Evolutionary conservation across 2,797 vertebrate species (phyloP), one percentile per base, ranked within the genome.

Genomic region (Melanotaenia parkinsoni): DNA sequence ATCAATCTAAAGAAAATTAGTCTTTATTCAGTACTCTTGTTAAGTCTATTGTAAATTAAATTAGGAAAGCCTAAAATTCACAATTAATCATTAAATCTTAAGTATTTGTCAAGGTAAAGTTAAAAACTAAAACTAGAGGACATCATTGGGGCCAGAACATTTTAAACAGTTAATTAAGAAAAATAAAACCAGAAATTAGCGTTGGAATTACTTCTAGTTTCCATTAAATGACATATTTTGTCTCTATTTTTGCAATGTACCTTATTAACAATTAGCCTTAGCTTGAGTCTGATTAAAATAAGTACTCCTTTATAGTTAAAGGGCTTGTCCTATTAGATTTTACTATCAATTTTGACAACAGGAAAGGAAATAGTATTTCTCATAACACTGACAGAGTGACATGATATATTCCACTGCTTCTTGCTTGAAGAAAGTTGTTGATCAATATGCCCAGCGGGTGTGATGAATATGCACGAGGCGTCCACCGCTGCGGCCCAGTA

Each of bases 381-480:
- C 43, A 66, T 72, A 76, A 40, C 68, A 24, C 58, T 40, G 66
- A 83, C 73, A 72, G 72, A 84, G 71, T 22, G 63, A 77, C 73
- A 79, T 66, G 81, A 86, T 84, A 74, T 70, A 82, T 89, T 86
- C 84, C 77, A 80, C 56, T 22, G 74, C 82, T 87, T 87, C 74
- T 91, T 71, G 81, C 82, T 80, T 72, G 28, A 83, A 87, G 88
- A 81, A 89, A 94, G 95, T 95, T 95, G 97, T 96, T 96, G 96
- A 97, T 98, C 96, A 96, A 96, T 96, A 97, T 96, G 97, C 97
- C 96, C 95, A 96, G 95, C 94, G 81, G 95, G 92, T 93, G 89
- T 93, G 95, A 98, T 99, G 97, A 99, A 99, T 99, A 99, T 99
- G 97, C 97, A 98, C 93, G 84, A 97, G 95, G 94, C 95, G 95